These are phyloP conservation scores for Meloidogyne hapla DNA, from an alignment of 1,140 invertebrate species.

Conservation along the genomic window DNA sequence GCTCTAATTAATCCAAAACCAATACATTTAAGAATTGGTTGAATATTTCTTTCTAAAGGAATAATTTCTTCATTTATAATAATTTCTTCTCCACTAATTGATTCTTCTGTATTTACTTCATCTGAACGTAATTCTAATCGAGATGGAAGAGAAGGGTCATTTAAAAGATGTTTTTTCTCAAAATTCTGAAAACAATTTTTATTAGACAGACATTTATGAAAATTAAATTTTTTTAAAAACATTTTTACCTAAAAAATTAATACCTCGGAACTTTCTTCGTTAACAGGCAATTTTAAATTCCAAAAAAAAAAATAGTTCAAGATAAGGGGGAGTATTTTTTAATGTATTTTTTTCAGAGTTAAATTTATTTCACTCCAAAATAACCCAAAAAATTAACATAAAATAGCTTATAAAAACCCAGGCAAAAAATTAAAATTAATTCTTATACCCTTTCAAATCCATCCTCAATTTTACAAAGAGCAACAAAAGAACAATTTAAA, in stretches of 20 bases:
- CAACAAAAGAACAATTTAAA: constrained; percentile 37
- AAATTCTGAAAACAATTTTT: constrained; percentile 16
- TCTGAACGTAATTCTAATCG: constrained; percentile 12
- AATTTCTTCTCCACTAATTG: background rate
- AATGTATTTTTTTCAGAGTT: too few relatives aligned
- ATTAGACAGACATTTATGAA: background rate
- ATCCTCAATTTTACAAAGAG: constrained; percentile 32
- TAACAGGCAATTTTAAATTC: too few relatives aligned
- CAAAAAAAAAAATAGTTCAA: too few relatives aligned
- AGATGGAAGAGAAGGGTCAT: constrained; percentile 5
- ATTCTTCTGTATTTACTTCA: background rate
- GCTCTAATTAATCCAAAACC: constrained; percentile 36
- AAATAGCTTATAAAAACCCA: too few relatives aligned
- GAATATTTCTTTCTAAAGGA: background rate
- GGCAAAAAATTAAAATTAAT: too few relatives aligned
- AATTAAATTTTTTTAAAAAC: background rate
- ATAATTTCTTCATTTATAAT: constrained; percentile 4
- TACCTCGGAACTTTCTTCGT: too few relatives aligned
- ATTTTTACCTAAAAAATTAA: too few relatives aligned
- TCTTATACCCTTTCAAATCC: constrained; percentile 17
- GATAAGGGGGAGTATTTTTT: too few relatives aligned
- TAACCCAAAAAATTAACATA: too few relatives aligned
- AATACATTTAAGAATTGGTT: constrained; percentile 30
- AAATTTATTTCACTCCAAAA: too few relatives aligned
- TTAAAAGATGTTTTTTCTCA: background rate